These are phyloP conservation scores for Acanthococcus lagerstroemiae DNA, from an alignment of 2,888 invertebrate species.

Conservation along the genomic window DNA sequence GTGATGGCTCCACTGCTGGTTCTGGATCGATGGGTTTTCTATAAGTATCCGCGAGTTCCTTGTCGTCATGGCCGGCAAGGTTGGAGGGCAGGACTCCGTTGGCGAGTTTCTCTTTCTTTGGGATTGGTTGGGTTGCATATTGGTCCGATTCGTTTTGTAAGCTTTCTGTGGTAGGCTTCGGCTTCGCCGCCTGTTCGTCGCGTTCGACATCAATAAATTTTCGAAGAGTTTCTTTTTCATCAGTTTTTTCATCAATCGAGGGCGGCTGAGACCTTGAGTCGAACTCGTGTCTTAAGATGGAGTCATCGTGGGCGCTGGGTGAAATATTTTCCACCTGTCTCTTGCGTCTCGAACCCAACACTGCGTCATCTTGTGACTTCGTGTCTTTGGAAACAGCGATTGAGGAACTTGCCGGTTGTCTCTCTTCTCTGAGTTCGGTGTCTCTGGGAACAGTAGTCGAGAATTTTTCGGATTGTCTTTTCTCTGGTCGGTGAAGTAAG, in stretches of 20 bases:
- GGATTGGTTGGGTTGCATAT: no score
- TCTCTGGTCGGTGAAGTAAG: neutral
- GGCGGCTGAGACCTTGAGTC: no score
- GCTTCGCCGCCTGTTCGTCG: neutral
- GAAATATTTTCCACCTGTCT: no score
- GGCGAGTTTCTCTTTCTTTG: neutral
- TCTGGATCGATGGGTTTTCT: neutral
- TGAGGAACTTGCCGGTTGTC: no score
- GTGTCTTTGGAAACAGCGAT: neutral
- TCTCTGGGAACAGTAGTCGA: no score
- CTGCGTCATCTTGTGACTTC: neutral
- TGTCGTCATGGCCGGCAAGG: no score
- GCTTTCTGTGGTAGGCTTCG: no score
- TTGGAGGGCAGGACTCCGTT: no score
- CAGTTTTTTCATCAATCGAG: no score
- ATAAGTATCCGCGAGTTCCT: neutral
- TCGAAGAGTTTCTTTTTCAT: neutral
- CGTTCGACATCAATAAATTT: neutral
- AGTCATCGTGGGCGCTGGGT: no score
- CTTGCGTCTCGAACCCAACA: neutral
- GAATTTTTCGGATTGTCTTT: neutral
- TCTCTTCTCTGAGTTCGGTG: no score
- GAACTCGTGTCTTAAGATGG: neutral
- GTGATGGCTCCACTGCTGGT: neutral
- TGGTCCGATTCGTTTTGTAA: no score